Evolutionary conservation across 2,797 vertebrate species (phyloP).

Genomic region (Epinephelus malabaricus): DNA sequence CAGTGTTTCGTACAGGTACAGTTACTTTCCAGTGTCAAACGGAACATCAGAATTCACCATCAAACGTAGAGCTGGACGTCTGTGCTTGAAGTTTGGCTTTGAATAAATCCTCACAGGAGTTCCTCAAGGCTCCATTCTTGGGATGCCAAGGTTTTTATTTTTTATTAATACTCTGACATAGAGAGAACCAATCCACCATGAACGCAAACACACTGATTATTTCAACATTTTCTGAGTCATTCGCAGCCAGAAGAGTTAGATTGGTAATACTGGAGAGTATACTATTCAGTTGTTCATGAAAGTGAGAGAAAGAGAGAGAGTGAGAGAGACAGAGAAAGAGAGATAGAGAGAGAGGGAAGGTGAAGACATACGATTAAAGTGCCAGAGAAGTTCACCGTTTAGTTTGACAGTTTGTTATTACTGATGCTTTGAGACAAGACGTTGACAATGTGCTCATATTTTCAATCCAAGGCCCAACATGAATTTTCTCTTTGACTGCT

Average conservation of each 20-base stretch:
- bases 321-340: constrained; percentile 23
- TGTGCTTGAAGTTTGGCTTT: constrained; percentile 22
- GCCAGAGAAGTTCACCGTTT: constrained; percentile 61
- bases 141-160: constrained; percentile 24
- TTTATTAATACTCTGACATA: constrained; percentile 48
- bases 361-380: constrained; percentile 71
- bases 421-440: constrained; percentile 61
- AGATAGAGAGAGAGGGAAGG: constrained; percentile 10
- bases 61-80: background rate
- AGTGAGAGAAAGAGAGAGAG: constrained; percentile 7
- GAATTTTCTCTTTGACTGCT: constrained; percentile 26
- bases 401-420: constrained; percentile 51
- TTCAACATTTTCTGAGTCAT: constrained; percentile 62
- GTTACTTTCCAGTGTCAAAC: constrained; percentile 27
- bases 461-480: constrained; percentile 47
- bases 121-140: constrained; percentile 51
- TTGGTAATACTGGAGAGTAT: constrained; percentile 63
- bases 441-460: constrained; percentile 53
- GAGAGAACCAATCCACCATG: constrained; percentile 60
- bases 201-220: constrained; percentile 65
- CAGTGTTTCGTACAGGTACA: constrained; percentile 16
- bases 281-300: constrained; percentile 60
- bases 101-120: constrained; percentile 26
- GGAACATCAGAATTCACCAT: constrained; percentile 19
- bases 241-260: constrained; percentile 55